Conservation (phyloP, 1,140 invertebrate genomes). For the Carposina sasakii region DNA sequence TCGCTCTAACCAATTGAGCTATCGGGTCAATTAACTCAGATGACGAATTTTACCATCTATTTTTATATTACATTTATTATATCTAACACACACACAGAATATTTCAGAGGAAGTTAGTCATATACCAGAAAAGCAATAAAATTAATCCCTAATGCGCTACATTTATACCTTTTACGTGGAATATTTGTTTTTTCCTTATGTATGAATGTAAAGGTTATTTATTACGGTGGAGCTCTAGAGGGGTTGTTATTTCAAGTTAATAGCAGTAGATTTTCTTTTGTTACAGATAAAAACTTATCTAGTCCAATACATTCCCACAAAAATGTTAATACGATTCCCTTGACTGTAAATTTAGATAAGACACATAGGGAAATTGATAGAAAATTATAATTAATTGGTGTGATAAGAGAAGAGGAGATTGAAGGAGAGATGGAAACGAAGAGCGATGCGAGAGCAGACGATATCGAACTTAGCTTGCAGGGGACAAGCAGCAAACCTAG, state of each 20-base stretch:
- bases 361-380: not conserved
- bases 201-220: not conserved
- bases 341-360: too few species aligned
- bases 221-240: not conserved
- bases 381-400: slow-evolving; percentile 18
- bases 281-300: slow-evolving; percentile 45
- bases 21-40: too few species aligned
- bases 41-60: too few species aligned
- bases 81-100: too few species aligned
- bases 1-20: too few species aligned
- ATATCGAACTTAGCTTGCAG: slow-evolving; percentile 60
- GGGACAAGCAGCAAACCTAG: slow-evolving; percentile 49
- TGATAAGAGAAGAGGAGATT: slow-evolving; percentile 17
- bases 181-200: not conserved
- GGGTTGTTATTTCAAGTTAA: not conserved
- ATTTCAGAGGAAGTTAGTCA: not conserved
- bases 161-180: not conserved
- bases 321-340: slow-evolving; percentile 56
- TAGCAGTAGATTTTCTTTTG: slow-evolving; percentile 13
- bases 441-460: slow-evolving; percentile 47
- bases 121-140: not conserved
- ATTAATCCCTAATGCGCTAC: not conserved
- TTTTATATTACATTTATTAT: too few species aligned
- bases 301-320: slow-evolving; percentile 42
- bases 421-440: slow-evolving; percentile 52